These are phyloP conservation scores for Porites australiensis DNA, from an alignment of 64 coral and sea anemone species.

Conservation along the genomic window DNA sequence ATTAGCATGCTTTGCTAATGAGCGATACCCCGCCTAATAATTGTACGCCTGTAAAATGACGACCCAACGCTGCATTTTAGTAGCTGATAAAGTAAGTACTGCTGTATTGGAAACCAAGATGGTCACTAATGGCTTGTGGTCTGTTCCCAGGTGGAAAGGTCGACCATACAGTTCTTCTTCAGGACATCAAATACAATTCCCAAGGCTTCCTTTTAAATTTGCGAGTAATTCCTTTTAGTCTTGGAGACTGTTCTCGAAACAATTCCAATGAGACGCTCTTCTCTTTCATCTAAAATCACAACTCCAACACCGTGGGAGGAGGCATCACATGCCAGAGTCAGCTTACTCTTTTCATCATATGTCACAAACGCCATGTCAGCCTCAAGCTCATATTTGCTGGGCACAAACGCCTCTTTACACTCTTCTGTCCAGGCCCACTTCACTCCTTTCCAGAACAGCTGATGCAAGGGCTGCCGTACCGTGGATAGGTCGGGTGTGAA, in stretches of 20 bases:
- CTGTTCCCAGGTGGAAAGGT: slow-evolving; percentile 34
- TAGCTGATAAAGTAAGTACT: slow-evolving; percentile 52
- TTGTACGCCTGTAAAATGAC: slow-evolving; percentile 58
- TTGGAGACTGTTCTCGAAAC: slow-evolving; percentile 35
- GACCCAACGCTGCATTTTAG: slow-evolving; percentile 46
- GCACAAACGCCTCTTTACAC: slow-evolving; percentile 40
- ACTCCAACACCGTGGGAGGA: slow-evolving; percentile 59
- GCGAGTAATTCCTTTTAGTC: slow-evolving; percentile 51
- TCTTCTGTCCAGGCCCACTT: slow-evolving; percentile 47
- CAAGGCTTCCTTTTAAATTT: slow-evolving; percentile 70
- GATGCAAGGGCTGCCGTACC: slow-evolving; percentile 53
- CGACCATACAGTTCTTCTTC: slow-evolving; percentile 57
- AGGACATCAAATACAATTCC: slow-evolving; percentile 46
- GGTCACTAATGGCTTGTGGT: slow-evolving; percentile 56
- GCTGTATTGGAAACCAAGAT: slow-evolving; percentile 59
- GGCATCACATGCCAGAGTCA: slow-evolving; percentile 68
- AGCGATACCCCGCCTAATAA: slow-evolving; percentile 42
- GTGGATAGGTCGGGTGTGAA: slow-evolving; percentile 43
- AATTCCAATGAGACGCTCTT: slow-evolving; percentile 55
- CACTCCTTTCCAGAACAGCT: slow-evolving; percentile 43
- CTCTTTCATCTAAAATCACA: slow-evolving; percentile 62
- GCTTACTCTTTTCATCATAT: slow-evolving; percentile 57
- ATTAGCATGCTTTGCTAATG: slow-evolving; percentile 57
- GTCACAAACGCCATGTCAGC: slow-evolving; percentile 19
- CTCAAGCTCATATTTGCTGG: slow-evolving; percentile 38